Base-by-base conservation (phyloP, 2,797 vertebrate species). In the Gymnocypris eckloni region DNA sequence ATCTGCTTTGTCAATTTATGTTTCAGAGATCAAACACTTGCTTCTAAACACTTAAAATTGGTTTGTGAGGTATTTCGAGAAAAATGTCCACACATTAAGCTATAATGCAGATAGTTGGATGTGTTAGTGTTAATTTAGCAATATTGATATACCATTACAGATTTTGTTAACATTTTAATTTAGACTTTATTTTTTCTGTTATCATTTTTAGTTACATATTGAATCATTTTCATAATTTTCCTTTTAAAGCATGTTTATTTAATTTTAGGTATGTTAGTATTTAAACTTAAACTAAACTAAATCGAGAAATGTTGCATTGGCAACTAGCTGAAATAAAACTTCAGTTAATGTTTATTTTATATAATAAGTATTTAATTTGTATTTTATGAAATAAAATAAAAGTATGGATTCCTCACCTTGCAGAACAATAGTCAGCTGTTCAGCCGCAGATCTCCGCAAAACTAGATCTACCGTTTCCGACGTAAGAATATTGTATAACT, bases 401-500 rank as follows among this genome's bases (percentile, higher is more conserved):
- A 66, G 2, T 16, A 64, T 52, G 45, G 33, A 66, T 70, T 81
- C 37, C 89, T 95, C 91, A 99, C 98, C 97, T 96, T 99, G 97
- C 81, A 98, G 93, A 90, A 99, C 96, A 56, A 99, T 94, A 85
- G 93, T 95, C 56, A 99, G 93, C 91, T 99, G 98, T 66, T 99
- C 98, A 0, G 96, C 97, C 2, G 98, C 97, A 37, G 98, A 98
- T 91, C 95, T 97, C 43, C 94, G 95, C 89, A 99, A 91, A 87
- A 94, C 92, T 80, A 97, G 89, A 90, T 98, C 98, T 81, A 98
- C 92, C 2, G 95, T 95, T 76, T 96, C 95, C 6, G 97, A 98
- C 70, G 94, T 93, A 86, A 99, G 94, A 90, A 99, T 94, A 73
- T 91, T 91, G 91, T 95, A 97, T 0, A 99, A 94, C 91, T 97